These are phyloP conservation scores for Strigamia maritima DNA, from an alignment of 2,888 invertebrate genomes.

Conservation along the genomic window DNA sequence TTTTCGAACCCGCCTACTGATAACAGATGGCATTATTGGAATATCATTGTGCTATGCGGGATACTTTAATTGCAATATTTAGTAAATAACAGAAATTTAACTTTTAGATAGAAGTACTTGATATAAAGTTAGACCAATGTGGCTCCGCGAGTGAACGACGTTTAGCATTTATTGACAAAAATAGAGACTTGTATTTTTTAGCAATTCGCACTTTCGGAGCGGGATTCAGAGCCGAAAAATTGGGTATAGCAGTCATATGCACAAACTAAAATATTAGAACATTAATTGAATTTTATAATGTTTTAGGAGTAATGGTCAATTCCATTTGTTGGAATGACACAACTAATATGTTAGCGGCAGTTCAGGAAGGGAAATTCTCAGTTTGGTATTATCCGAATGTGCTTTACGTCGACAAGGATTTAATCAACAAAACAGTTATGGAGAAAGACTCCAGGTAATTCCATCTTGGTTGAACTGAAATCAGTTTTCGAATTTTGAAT, in stretches of 20 bases:
- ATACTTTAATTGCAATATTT: no score
- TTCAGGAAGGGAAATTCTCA: conserved; percentile 72
- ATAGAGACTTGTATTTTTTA: conserved; percentile 76
- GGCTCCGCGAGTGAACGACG: conserved; percentile 75
- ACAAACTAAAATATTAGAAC: no score
- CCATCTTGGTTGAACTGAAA: no score
- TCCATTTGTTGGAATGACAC: conserved; percentile 69
- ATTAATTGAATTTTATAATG: no score
- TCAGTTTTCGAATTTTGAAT: no score
- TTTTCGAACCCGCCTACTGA: no score
- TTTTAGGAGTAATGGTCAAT: conserved; percentile 63
- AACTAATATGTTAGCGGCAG: conserved; percentile 72
- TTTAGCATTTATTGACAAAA: conserved; percentile 82
- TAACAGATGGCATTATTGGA: no score
- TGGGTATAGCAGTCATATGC: conserved; percentile 39
- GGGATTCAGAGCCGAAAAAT: conserved; percentile 38
- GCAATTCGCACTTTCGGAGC: conserved; percentile 56
- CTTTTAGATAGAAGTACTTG: conserved; percentile 66
- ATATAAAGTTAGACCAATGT: conserved; percentile 79
- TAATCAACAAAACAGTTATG: conserved; percentile 59
- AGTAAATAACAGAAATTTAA: conserved; percentile 28
- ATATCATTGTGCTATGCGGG: conserved; percentile 39
- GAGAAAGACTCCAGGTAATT: conserved; percentile 52
- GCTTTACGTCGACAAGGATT: conserved; percentile 67
- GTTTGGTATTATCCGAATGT: conserved; percentile 79